Conservation (phyloP, 2,888 invertebrate species). For the Podabrus alpinus region DNA sequence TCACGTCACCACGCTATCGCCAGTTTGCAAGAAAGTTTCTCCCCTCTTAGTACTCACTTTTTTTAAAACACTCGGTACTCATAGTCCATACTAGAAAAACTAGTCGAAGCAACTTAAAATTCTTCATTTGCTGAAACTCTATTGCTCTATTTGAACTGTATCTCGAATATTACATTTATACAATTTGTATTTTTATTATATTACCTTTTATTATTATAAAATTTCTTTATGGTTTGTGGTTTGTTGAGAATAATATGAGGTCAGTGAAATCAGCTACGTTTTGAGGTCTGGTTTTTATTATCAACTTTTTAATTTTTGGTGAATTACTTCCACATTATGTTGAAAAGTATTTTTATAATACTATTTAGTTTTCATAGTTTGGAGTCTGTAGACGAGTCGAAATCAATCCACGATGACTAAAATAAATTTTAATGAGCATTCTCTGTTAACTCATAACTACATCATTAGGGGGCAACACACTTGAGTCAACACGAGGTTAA, state of each 20-base stretch:
- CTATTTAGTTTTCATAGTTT: background rate
- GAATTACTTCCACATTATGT: no score
- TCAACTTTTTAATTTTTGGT: background rate
- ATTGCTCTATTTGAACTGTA: background rate
- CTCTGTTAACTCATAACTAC: background rate
- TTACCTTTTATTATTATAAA: background rate
- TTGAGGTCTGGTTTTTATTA: background rate
- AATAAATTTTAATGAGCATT: background rate
- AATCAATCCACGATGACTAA: background rate
- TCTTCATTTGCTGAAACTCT: background rate
- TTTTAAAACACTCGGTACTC: background rate
- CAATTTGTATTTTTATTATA: background rate
- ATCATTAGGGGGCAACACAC: constrained; percentile 1
- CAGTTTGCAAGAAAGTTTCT: background rate
- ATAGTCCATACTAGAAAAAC: background rate
- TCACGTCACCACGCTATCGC: background rate
- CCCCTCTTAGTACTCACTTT: background rate
- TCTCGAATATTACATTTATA: background rate
- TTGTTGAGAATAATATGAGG: background rate
- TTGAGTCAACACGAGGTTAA: background rate
- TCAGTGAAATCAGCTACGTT: background rate
- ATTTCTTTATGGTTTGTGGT: background rate
- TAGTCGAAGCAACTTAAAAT: background rate
- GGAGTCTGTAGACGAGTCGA: background rate
- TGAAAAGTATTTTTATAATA: no score